Evolutionary conservation across 2,888 invertebrate species (phyloP).

Genomic region (Phorcus lineatus): DNA sequence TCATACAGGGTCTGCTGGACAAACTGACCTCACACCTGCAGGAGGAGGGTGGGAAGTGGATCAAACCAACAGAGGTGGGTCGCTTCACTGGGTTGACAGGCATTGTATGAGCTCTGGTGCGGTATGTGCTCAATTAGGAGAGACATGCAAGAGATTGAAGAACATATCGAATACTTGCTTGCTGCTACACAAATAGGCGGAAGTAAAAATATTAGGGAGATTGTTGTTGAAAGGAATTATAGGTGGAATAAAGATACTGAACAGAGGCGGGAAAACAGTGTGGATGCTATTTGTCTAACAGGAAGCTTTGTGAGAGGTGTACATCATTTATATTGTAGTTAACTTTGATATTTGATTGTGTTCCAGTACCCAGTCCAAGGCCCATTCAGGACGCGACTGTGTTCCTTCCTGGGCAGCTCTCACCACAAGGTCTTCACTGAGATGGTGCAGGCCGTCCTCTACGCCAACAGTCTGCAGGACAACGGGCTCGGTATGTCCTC

Average conservation of each 20-base stretch:
- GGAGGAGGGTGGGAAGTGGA: slow-evolving; percentile 31
- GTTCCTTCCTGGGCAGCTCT: slow-evolving; percentile 52
- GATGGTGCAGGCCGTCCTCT: slow-evolving; percentile 62
- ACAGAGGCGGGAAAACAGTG: too few relatives aligned
- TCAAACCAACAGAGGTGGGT: background rate
- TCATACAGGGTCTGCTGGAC: slow-evolving; percentile 49
- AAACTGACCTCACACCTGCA: slow-evolving; percentile 50
- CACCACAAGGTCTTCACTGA: slow-evolving; percentile 55
- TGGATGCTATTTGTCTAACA: too few relatives aligned
- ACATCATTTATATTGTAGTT: too few relatives aligned
- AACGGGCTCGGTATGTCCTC: slow-evolving; percentile 54
- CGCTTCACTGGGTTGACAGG: too few relatives aligned
- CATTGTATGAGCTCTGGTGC: too few relatives aligned
- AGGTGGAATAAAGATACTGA: too few relatives aligned
- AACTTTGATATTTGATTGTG: background rate
- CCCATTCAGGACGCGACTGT: slow-evolving; percentile 62
- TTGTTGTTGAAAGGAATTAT: too few relatives aligned
- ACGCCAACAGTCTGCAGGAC: slow-evolving; percentile 58
- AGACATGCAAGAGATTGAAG: too few relatives aligned
- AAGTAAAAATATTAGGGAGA: background rate
- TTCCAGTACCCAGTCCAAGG: slow-evolving; percentile 66
- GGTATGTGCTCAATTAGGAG: too few relatives aligned
- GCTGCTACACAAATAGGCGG: background rate
- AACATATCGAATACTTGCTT: background rate
- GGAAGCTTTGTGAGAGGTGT: too few relatives aligned